phyloP scores from a whole-genome alignment of 1,140 invertebrate species.

The Ladona fulva region DNA sequence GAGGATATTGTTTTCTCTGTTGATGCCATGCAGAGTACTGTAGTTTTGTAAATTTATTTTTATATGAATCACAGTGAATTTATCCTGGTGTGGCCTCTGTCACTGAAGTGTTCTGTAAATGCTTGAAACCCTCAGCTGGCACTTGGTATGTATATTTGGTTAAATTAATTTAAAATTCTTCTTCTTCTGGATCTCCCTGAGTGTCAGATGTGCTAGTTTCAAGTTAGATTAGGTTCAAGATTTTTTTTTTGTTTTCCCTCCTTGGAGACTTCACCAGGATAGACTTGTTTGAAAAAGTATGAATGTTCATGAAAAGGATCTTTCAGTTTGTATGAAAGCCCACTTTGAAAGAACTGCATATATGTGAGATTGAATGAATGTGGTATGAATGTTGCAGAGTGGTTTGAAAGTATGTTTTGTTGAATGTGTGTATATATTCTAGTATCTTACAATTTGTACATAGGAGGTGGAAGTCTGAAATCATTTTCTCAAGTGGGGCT shows the following conservation, averaged over 20 bases:
- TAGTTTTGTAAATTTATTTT: conserved; percentile 31
- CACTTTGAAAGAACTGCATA: neutral
- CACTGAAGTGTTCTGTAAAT: neutral
- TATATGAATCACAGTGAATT: conserved; percentile 22
- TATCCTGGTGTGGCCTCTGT: conserved; percentile 19
- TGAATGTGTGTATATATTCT: conserved; percentile 7
- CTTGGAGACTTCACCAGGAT: neutral
- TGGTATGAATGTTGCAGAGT: neutral
- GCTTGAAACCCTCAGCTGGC: neutral
- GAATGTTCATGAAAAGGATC: neutral
- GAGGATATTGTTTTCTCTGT: neutral
- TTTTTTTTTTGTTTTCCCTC: neutral
- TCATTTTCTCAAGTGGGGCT: neutral
- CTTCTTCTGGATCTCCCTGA: neutral
- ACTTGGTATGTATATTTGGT: neutral
- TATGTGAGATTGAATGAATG: neutral
- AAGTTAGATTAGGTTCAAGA: neutral
- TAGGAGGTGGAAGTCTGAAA: neutral
- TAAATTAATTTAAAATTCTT: conserved; percentile 2
- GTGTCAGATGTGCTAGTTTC: neutral
- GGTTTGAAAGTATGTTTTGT: neutral
- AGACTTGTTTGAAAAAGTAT: neutral
- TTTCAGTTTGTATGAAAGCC: neutral
- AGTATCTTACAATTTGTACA: conserved; percentile 8
- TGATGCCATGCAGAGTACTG: conserved; percentile 23